These are phyloP conservation scores for Papilio demoleus DNA, from an alignment of 2,888 invertebrate genomes.

Conservation along the genomic window DNA sequence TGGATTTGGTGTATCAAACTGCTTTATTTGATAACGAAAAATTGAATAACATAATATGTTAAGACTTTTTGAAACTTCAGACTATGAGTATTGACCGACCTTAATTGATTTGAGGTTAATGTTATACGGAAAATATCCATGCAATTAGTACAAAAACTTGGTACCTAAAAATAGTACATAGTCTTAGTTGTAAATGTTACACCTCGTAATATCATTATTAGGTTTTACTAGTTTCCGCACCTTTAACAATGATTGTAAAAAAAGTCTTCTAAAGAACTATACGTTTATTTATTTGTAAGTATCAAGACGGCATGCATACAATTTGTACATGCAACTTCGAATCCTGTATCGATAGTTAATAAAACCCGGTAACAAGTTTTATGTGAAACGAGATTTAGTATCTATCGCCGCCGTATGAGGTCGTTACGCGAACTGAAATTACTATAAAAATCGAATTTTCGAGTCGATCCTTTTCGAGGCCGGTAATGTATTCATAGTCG, in stretches of 20 bases:
- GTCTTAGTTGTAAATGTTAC: too few relatives aligned
- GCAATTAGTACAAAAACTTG: too few relatives aligned
- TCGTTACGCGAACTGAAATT: constrained; percentile 51
- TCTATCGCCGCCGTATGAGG: constrained; percentile 45
- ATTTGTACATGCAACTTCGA: not conserved
- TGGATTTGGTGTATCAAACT: not conserved
- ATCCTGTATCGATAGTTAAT: constrained; percentile 40
- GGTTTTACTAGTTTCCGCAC: too few relatives aligned
- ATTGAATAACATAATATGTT: not conserved
- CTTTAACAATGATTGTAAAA: too few relatives aligned
- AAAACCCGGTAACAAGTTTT: constrained; percentile 45
- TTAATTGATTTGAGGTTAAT: too few relatives aligned
- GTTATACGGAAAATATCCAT: too few relatives aligned
- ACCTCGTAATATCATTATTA: too few relatives aligned
- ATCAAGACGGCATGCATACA: not conserved
- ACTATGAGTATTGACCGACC: too few relatives aligned
- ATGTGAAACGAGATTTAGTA: constrained; percentile 41
- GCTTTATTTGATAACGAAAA: not conserved
- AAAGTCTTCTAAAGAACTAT: too few relatives aligned
- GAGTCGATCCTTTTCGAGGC: constrained; percentile 54
- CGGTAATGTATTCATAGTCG: constrained; percentile 63
- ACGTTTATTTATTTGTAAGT: not conserved
- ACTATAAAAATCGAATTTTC: constrained; percentile 58
- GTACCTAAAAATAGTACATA: too few relatives aligned
- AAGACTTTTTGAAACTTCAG: too few relatives aligned